Base-by-base conservation (phyloP, 1,140 invertebrate species). In the Coboldia fuscipes region DNA sequence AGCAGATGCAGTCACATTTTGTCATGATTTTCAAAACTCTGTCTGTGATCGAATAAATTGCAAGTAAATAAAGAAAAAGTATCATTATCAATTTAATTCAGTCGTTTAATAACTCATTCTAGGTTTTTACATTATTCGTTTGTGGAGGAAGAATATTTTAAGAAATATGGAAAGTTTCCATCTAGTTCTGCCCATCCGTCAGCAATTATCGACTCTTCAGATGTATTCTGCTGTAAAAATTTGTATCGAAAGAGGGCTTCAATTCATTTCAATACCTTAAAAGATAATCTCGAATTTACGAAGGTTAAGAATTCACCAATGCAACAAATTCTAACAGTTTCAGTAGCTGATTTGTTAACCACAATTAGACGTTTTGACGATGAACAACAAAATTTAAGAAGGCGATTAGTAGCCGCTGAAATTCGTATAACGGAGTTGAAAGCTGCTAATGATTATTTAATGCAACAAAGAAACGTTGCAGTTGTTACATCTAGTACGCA, bases 1-100 rank as follows among this genome's bases (percentile, higher is more conserved):
- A 18, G 26, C 26, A 14, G 30, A 37, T 22, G 18, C 28, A 1
- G 44, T 57, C n/a, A 59, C 67, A n/a, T 84, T 86, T 48, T 86
- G 81, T 47, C 79, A 84, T 48, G 81, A 86, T 48, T 84, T 66
- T 56, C 80, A 84, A 51, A 84, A 84, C 50, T 70, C 66, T 10
- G 62, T 65, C 34, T 77, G 73, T 45, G 59, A 63, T 13, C 60
- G 73, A 43, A 54, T 62, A 0, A 68, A 67, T 29, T 67, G 65
- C 44, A 57, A 54, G 52, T 57, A 40, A 48, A 50, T 44, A 22
- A 7, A 22, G 30, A 20, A n/a, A 5, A n/a, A 13, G 17, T 34
- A 4, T 15, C 20, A 10, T 17, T 34, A 3, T 24, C 10, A 12
- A 7, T n/a, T 21, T 17, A 19, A 6, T 9, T 12, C 15, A 6